These are phyloP conservation scores for Coecobrya sp. DNA, from an alignment of 2,888 invertebrate genomes.

Conservation along the genomic window DNA sequence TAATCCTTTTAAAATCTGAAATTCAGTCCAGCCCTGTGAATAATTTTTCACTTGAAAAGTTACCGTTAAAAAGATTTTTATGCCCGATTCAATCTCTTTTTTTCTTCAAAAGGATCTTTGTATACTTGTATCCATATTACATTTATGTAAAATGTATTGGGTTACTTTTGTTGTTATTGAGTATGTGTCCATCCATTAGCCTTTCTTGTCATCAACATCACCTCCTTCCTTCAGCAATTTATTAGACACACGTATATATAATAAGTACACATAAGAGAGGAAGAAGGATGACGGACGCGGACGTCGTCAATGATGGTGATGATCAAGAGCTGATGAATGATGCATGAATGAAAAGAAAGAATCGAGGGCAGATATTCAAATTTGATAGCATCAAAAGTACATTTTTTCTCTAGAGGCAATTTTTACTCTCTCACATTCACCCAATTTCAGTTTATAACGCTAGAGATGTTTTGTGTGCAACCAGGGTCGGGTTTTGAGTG, in stretches of 20 bases:
- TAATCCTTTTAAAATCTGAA: slow-evolving; percentile 60
- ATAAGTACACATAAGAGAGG: slow-evolving; percentile 17
- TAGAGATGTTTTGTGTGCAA: slow-evolving; percentile 56
- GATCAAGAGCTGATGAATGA: slow-evolving; percentile 73
- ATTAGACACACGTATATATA: slow-evolving; percentile 34
- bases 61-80: slow-evolving; percentile 69
- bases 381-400: slow-evolving; percentile 72
- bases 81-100: slow-evolving; percentile 62
- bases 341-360: slow-evolving; percentile 57
- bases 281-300: slow-evolving; percentile 52
- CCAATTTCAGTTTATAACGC: slow-evolving; percentile 60
- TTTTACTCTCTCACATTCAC: slow-evolving; percentile 59
- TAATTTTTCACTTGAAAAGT: slow-evolving; percentile 60
- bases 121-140: neutral
- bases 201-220: slow-evolving; percentile 68
- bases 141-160: slow-evolving; percentile 28
- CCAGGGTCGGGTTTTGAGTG: slow-evolving; percentile 39
- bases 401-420: slow-evolving; percentile 64
- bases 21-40: slow-evolving; percentile 67
- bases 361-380: slow-evolving; percentile 79
- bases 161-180: slow-evolving; percentile 38
- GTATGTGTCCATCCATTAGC: slow-evolving; percentile 76
- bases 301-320: slow-evolving; percentile 54
- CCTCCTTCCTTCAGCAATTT: slow-evolving; percentile 66
- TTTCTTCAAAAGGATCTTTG: slow-evolving; percentile 39